Base-by-base conservation (phyloP, 1,140 invertebrate genomes). In the Samia ricini region DNA sequence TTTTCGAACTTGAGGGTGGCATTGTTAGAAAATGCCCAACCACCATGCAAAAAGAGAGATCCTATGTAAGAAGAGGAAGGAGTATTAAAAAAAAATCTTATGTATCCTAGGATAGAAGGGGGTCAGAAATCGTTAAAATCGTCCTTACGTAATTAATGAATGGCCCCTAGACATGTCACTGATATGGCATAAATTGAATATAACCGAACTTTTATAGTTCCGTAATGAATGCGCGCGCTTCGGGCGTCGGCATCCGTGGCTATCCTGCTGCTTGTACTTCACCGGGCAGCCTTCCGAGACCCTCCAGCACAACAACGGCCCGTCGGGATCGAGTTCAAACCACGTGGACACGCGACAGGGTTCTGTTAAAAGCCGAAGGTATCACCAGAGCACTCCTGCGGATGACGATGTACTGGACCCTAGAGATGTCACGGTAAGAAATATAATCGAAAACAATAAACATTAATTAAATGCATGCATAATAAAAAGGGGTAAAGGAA, bases 171-270 rank as follows among this genome's bases (percentile, higher is more conserved):
- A n/a, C 8, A 4, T 26, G 26, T 3, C 26, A 4, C 8, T 26
- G 8, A 26, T 8, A 8, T 8, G 8, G 8, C 3, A 26, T 26
- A 4, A 26, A 26, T 26, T 4, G 8, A 26, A 8, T 26, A 26
- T 26, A 50, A n/a, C 15, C n/a, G 49, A 20, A 15, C 6, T 0
- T n/a, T 22, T 22, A 23, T 8, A 90, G 90, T 90, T 91, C 77
- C 88, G 89, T 54, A 90, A 89, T 50, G 85, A 90, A 59, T 87
- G 82, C 64, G 83, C 77, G 0, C 81, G 86, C 1, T 64, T 90
- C 2, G 81, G 78, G 2, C 75, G 83, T 0, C 81, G 88, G 0
- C 78, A 91, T 66, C 79, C 72, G 0, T 90, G 88, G 88, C 66
- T 91, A 1, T 79, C 86, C 0, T 90, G 89, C 68, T 91, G 90